A percentile compares a stretch with the other conserved stretches of the same genome.
These are phyloP conservation scores for Galaxias olidus DNA, from an alignment of 2,797 vertebrate species.

Conservation along the genomic window DNA sequence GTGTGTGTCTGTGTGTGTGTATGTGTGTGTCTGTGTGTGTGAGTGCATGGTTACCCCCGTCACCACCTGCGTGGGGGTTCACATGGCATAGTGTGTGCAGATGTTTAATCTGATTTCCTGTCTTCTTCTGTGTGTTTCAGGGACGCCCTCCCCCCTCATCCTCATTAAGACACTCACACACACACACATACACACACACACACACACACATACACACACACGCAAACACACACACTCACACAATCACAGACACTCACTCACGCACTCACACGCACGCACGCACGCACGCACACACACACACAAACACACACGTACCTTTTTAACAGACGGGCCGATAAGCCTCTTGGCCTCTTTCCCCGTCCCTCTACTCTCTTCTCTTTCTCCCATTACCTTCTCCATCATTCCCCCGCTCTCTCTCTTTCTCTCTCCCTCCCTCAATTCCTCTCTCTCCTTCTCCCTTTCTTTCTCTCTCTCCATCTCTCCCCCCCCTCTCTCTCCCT, in stretches of 20 bases:
- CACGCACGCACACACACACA: not conserved
- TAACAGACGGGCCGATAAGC: slow-evolving; percentile 53
- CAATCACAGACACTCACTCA: too few species aligned
- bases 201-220: too few species aligned
- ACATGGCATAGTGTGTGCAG: slow-evolving; percentile 1
- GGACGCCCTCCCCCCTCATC: too few species aligned
- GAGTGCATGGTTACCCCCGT: not conserved
- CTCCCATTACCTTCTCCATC: not conserved
- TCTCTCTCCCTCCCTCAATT: not conserved
- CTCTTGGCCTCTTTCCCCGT: slow-evolving; percentile 1
- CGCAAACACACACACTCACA: slow-evolving; percentile 12
- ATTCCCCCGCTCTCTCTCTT: too few species aligned
- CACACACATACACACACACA: not conserved
- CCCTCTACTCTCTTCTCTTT: not conserved
- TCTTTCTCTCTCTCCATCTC: not conserved
- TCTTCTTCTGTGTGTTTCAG: not conserved
- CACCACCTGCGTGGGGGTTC: not conserved
- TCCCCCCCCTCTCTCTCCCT: slow-evolving; percentile 2
- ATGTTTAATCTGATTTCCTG: slow-evolving; percentile 3
- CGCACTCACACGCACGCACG: slow-evolving; percentile 8
- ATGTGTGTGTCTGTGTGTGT: not conserved
- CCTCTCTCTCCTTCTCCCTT: not conserved
- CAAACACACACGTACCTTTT: slow-evolving; percentile 1
- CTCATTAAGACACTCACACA: not conserved
- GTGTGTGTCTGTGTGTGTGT: not conserved